Evolutionary conservation across 2,888 invertebrate species (phyloP), one percentile per base, ranked within the genome.

Genomic region (Pristionchus fissidentatus): DNA sequence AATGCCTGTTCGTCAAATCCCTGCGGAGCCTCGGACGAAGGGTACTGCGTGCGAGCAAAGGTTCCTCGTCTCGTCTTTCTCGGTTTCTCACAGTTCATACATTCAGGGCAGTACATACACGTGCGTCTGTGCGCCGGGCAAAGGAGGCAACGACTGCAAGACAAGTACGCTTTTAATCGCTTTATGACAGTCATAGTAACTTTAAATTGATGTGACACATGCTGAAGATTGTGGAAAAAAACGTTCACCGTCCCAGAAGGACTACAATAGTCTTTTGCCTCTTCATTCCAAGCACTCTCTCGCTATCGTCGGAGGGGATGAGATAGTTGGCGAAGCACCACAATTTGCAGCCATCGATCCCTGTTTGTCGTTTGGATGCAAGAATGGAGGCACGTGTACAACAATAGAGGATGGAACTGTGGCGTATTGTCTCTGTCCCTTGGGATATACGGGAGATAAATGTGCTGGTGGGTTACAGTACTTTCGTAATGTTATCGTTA

Each of bases 401-500:
- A n/a, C 41, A 3, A 73, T 43, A 3, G 41, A 43, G 1, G 73
- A 73, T 26, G 8, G 10, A n/a, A 41, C 73, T 0, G 43, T 43
- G 3, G 73, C 41, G 13, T 26, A n/a, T 43, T 75, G 78, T n/a
- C 43, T 41, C 26, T 84, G 78, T 35, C 35, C n/a, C n/a, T n/a
- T n/a, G n/a, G 77, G 78, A 2, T 66, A 46, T n/a, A 38, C 46
- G 4, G 66, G 79, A 62, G 43, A 22, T 15, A 32, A 57, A 5
- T 84, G 78, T 35, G 26, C 41, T 10, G 43, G 73, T 73, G 22
- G n/a, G n/a, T n/a, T n/a, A n/a, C n/a, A n/a, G n/a, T n/a, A n/a
- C n/a, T 38, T 19, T 66, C 62, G 32, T 5, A 62, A 15, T 19
- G 15, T 55, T 15, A 4, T 62, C 7, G 1, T 35, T 2, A 62